These are phyloP conservation scores for Microctenopoma stevenorrisi DNA, from an alignment of 2,797 vertebrate species.

Conservation along the genomic window DNA sequence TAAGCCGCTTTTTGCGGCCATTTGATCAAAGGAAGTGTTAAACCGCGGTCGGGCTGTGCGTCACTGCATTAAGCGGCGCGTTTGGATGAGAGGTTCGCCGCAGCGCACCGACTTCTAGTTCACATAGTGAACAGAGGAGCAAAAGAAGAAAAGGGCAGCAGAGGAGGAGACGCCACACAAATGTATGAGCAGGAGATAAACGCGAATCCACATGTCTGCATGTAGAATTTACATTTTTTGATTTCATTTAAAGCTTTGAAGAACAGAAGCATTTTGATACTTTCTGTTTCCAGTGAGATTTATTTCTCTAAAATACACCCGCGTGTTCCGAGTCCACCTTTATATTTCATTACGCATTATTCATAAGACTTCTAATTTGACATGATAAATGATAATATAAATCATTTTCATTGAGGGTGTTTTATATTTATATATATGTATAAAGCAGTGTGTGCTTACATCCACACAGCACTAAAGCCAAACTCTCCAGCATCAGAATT, in stretches of 20 bases:
- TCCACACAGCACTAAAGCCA: too few relatives aligned
- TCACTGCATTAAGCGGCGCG: conserved; percentile 59
- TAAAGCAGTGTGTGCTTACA: too few relatives aligned
- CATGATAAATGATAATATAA: too few relatives aligned
- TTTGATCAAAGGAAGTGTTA: conserved; percentile 84
- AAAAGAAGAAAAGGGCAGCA: not conserved
- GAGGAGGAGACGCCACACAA: not conserved
- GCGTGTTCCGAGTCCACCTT: not conserved
- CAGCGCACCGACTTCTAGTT: not conserved
- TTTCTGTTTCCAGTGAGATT: not conserved
- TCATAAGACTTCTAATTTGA: too few relatives aligned
- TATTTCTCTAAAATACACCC: not conserved
- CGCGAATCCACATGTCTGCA: not conserved
- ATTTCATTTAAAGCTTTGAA: too few relatives aligned
- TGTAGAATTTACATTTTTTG: too few relatives aligned
- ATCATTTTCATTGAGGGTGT: too few relatives aligned
- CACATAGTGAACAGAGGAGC: not conserved
- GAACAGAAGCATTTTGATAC: not conserved
- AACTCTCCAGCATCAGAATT: too few relatives aligned
- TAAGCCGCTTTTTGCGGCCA: conserved; percentile 85
- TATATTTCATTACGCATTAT: too few relatives aligned
- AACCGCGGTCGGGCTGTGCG: conserved; percentile 57
- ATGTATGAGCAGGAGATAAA: not conserved
- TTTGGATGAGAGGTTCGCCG: conserved; percentile 73
- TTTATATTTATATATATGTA: too few relatives aligned